Conservation (phyloP, 2,113 vertebrate species). For the Nematolebias whitei region DNA sequence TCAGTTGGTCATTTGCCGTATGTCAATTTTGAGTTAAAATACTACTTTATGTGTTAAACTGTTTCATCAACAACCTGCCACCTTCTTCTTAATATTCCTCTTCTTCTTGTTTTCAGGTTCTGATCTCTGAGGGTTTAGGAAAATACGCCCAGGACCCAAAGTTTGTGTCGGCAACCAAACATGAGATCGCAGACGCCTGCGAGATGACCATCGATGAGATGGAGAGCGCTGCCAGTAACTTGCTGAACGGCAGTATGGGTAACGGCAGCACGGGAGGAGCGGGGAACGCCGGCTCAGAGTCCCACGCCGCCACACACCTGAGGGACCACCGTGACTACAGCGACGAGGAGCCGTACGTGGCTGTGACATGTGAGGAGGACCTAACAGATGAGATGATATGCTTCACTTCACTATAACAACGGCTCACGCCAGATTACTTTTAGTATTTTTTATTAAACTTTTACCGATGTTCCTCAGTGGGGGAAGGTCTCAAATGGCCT, state of each 20-base stretch:
- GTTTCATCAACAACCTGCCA: not conserved
- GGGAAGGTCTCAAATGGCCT: constrained; percentile 24
- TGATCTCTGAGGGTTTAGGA: constrained; percentile 96
- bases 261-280: constrained; percentile 24
- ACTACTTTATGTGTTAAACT: not conserved
- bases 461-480: constrained; percentile 3
- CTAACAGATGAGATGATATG: constrained; percentile 97
- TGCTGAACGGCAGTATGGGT: constrained; percentile 86
- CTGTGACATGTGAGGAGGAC: constrained; percentile 90
- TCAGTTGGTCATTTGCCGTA: too few species aligned
- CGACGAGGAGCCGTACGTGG: constrained; percentile 87
- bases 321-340: constrained; percentile 90
- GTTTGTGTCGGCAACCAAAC: constrained; percentile 92
- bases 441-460: constrained; percentile 41
- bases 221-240: constrained; percentile 95
- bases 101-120: constrained; percentile 79
- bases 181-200: constrained; percentile 95
- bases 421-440: constrained; percentile 28
- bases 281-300: constrained; percentile 65
- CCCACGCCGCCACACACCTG: constrained; percentile 33
- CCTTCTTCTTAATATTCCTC: not conserved
- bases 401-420: constrained; percentile 93
- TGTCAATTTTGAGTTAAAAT: too few species aligned
- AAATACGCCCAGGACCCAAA: constrained; percentile 94
- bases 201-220: constrained; percentile 97